A percentile compares a stretch with the other conserved stretches of the same genome.
phyloP scores from a whole-genome alignment of 2,888 invertebrate genomes.

The Stomorhina lunata region DNA sequence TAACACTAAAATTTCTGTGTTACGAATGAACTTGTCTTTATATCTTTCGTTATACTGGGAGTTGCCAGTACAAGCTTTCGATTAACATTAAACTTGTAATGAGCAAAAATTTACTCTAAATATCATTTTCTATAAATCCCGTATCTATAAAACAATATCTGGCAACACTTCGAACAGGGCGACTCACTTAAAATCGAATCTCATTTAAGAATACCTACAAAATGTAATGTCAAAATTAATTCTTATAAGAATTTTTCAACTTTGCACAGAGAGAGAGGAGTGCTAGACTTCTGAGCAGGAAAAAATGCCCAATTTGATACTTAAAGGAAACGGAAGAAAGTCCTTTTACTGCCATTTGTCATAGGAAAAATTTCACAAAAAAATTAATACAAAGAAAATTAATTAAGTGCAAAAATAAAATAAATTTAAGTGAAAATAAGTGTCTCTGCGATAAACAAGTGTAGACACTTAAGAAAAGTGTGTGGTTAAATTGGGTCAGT shows the following conservation, averaged over 20 bases:
- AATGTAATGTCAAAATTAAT: conserved; percentile 39
- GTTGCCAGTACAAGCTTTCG: too few relatives aligned
- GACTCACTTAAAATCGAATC: neutral
- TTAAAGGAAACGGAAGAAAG: conserved; percentile 61
- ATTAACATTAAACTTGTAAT: too few relatives aligned
- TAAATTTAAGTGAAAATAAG: conserved; percentile 15
- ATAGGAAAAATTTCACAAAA: conserved; percentile 13
- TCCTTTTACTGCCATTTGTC: conserved; percentile 59
- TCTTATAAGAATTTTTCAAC: conserved; percentile 46
- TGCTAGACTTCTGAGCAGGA: conserved; percentile 30
- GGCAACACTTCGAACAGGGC: conserved; percentile 17
- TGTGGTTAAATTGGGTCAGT: conserved; percentile 62
- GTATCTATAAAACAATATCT: too few relatives aligned
- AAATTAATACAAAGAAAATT: conserved; percentile 32
- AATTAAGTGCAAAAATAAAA: conserved; percentile 12
- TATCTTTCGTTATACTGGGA: too few relatives aligned
- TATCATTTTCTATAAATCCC: too few relatives aligned
- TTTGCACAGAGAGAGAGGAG: conserved; percentile 47
- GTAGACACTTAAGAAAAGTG: conserved; percentile 46
- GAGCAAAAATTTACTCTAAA: too few relatives aligned
- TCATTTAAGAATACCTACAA: conserved; percentile 32
- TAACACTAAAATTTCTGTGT: too few relatives aligned
- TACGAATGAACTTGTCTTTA: too few relatives aligned
- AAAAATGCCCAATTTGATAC: conserved; percentile 52
- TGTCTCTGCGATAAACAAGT: conserved; percentile 12